Evolutionary conservation across 2,888 invertebrate species (phyloP), one percentile per base, ranked within the genome.

Genomic region (Dascillus cervinus): DNA sequence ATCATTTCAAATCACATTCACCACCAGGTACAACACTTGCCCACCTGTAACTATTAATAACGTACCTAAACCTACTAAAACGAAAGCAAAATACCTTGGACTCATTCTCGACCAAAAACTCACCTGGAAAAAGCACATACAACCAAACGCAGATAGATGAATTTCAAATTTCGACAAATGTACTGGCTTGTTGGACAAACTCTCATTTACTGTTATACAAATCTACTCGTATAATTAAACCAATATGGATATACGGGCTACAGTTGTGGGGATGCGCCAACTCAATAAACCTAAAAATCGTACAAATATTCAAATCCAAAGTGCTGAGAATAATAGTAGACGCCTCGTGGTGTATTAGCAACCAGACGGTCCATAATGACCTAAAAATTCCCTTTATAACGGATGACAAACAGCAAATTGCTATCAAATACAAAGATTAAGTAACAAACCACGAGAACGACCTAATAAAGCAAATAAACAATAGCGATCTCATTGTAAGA

Each of bases 41-140:
- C 31, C 28, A 13, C 24, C 22, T 22, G 26, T 38, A 5, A 13
- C 12, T 17, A 13, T 30, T 3, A 38, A 38, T 20, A 27, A 26
- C 17, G 22, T 19, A 27, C 13, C 13, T n/a, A 49, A 63, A 54
- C 29, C 53, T 61, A 32, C 60, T 40, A 34, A 53, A 53, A 1
- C 45, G 33, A n/a, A 37, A 30, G 1, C 49, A 43, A 31, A 26
- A 24, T 41, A 43, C 27, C 38, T 46, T 3, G 41, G 43, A 9
- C 32, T 46, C 14, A 34, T 34, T 19, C 34, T 43, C 4, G 43
- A 43, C 20, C 15, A 29, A 8, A 17, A 32, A 12, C 19, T 41
- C n/a, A 41, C 34, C 5, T 45, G 41, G 39, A 23, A 29, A 27
- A 29, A 26, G 11, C 43, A 39, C 17, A 23, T 42, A 37, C 21